Percentiles rank a stretch among this genome's conserved stretches.
Conservation (phyloP, 1,140 invertebrate species). For the Chelonus insularis region DNA sequence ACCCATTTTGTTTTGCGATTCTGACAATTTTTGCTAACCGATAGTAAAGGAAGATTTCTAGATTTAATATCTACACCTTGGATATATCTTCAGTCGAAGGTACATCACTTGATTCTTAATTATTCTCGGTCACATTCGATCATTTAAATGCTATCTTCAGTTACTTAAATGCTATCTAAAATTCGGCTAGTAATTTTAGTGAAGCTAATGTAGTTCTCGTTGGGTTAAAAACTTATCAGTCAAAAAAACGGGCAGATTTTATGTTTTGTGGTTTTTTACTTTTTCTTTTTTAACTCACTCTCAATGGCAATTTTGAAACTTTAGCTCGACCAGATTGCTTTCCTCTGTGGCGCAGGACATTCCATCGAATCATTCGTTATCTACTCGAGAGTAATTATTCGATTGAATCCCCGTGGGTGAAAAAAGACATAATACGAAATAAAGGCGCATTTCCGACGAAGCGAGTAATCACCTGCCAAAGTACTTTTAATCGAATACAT, state of each 20-base stretch:
- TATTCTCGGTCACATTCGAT: too few species aligned
- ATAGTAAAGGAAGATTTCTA: too few species aligned
- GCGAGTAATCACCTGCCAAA: background rate
- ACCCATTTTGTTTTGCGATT: too few species aligned
- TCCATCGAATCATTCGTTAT: background rate
- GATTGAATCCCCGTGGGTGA: conserved; percentile 1
- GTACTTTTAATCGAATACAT: too few species aligned
- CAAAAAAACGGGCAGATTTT: background rate
- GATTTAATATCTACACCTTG: too few species aligned
- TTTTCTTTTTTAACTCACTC: conserved; percentile 4
- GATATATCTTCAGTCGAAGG: too few species aligned
- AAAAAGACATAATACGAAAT: background rate
- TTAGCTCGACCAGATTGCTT: background rate
- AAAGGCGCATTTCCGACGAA: background rate
- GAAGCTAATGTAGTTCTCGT: background rate
- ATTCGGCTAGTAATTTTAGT: background rate
- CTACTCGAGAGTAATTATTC: background rate
- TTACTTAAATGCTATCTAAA: background rate
- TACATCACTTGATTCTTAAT: too few species aligned
- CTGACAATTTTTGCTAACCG: too few species aligned
- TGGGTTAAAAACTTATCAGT: background rate
- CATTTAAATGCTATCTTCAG: background rate
- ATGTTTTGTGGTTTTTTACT: background rate
- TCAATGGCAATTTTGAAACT: background rate
- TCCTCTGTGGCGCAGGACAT: background rate